phyloP scores from a whole-genome alignment of 2,888 invertebrate species.

The Cryptus armator region DNA sequence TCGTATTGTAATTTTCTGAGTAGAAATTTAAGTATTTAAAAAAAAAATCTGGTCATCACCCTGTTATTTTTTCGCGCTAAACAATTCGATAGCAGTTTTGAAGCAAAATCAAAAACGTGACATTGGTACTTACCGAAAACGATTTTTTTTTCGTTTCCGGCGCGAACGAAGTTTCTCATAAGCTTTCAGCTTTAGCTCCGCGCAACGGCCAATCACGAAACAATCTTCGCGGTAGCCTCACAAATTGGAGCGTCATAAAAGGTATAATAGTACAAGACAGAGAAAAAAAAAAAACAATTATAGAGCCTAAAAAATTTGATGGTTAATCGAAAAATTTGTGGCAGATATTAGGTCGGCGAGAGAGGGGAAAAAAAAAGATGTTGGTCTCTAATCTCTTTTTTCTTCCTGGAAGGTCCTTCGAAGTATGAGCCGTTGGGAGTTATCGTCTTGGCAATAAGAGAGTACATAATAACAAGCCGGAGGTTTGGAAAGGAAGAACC shows the following conservation, averaged over 20 bases:
- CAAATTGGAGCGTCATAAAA: not conserved
- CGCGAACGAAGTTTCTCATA: not conserved
- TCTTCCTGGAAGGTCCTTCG: constrained; percentile 33
- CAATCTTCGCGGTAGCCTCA: not conserved
- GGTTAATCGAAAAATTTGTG: constrained; percentile 39
- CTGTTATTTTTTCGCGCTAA: not conserved
- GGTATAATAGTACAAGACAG: not conserved
- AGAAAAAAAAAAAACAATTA: constrained; percentile 1
- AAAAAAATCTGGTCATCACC: not conserved
- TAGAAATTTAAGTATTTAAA: not conserved
- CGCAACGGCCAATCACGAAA: not conserved
- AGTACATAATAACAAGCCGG: constrained; percentile 75
- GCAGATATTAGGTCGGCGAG: constrained; percentile 19
- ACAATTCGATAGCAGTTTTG: not conserved
- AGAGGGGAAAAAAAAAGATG: not conserved
- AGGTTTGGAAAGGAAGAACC: constrained; percentile 57
- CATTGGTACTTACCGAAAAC: not conserved
- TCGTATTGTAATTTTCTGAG: not conserved
- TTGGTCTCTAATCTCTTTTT: constrained; percentile 38
- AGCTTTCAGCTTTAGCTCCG: not conserved
- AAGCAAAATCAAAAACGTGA: not conserved
- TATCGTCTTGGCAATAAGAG: constrained; percentile 72
- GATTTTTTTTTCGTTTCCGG: not conserved
- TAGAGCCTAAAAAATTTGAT: constrained; percentile 14
- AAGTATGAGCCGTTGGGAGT: constrained; percentile 46